Evolutionary conservation across 2,888 invertebrate genomes (phyloP).

Genomic region (Megalurothrips usitatus): DNA sequence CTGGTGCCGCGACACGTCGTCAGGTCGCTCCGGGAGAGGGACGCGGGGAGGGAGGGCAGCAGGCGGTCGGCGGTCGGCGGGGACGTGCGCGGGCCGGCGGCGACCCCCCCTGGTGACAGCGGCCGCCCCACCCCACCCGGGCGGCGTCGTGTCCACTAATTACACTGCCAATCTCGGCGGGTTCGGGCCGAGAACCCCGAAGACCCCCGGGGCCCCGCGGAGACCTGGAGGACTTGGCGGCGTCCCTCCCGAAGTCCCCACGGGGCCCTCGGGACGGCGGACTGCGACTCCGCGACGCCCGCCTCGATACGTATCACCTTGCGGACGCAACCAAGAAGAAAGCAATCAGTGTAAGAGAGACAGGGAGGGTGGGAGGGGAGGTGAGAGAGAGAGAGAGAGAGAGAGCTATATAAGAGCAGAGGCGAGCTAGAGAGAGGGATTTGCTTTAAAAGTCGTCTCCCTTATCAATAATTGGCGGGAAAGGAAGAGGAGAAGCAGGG

Average conservation of each 20-base stretch:
- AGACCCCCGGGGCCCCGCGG: neutral
- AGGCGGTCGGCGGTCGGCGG: too few relatives aligned
- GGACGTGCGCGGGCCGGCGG: too few relatives aligned
- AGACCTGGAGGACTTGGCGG: too few relatives aligned
- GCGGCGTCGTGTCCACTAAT: neutral
- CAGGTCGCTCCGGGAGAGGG: too few relatives aligned
- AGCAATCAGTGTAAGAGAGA: neutral
- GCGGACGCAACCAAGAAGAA: neutral
- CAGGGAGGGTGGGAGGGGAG: neutral
- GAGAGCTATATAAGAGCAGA: too few relatives aligned
- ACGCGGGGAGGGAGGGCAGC: too few relatives aligned
- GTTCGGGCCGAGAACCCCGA: too few relatives aligned
- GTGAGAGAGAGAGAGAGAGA: too few relatives aligned
- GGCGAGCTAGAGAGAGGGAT: neutral
- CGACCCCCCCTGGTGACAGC: too few relatives aligned
- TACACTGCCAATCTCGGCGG: neutral
- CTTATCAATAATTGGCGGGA: constrained; percentile 22
- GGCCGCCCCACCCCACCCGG: neutral
- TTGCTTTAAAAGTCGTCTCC: constrained; percentile 23
- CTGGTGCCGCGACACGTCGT: too few relatives aligned
- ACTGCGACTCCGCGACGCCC: neutral
- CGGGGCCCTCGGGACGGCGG: neutral
- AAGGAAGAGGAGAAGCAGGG: neutral
- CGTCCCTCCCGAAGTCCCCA: neutral
- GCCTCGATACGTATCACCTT: constrained; percentile 4